These are phyloP conservation scores for Oscheius sp. DNA, from an alignment of 2,888 invertebrate species.

Conservation along the genomic window DNA sequence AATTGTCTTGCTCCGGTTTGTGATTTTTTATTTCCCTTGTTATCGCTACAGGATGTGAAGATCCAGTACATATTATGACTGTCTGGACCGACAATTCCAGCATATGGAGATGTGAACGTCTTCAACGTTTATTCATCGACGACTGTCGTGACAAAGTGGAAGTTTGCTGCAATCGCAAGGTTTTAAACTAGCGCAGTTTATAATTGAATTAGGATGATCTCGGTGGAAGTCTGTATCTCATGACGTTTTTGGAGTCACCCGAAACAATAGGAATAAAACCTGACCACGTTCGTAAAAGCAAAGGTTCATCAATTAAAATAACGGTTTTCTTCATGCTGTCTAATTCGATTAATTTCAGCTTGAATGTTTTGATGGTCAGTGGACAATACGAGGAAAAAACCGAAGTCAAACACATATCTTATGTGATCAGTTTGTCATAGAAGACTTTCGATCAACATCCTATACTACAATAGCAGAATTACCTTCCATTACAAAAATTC, in stretches of 20 bases:
- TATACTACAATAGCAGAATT: background rate
- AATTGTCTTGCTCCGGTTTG: conserved; percentile 16
- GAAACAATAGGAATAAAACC: conserved; percentile 11
- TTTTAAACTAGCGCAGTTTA: background rate
- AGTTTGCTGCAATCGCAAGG: conserved; percentile 1
- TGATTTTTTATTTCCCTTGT: background rate
- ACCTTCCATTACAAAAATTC: no score
- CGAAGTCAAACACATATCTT: conserved; percentile 4
- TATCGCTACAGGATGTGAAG: background rate
- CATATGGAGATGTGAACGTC: conserved; percentile 14
- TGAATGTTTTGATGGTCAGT: background rate
- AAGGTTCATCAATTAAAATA: background rate
- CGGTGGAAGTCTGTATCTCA: conserved; percentile 11
- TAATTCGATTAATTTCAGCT: no score
- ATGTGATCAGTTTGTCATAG: conserved; percentile 18
- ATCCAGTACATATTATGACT: background rate
- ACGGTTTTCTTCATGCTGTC: no score
- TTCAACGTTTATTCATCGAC: background rate
- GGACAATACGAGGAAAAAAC: conserved; percentile 1
- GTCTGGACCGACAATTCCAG: conserved; percentile 21
- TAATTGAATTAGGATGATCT: conserved; percentile 6
- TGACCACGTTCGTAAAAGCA: conserved; percentile 16
- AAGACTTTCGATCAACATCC: background rate
- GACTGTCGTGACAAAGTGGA: conserved; percentile 1
- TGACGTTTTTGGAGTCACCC: conserved; percentile 15